Evolutionary conservation across 2,888 invertebrate genomes (phyloP).

Genomic region (Chymomyza caudatula): DNA sequence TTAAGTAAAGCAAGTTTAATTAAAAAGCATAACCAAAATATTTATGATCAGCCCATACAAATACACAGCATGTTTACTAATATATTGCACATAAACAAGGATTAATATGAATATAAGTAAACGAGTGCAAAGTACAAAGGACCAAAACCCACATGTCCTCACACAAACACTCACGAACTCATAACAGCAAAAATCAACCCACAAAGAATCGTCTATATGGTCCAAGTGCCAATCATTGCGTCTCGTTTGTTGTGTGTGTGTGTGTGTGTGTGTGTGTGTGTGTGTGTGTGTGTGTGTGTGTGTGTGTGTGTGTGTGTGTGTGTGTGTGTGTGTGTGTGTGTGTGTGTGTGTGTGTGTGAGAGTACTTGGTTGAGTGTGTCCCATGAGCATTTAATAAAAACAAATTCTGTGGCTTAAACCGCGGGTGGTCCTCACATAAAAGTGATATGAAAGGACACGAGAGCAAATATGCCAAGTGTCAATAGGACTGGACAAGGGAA

Average conservation of each 20-base stretch:
- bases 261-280: too few species aligned
- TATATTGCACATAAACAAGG: not conserved
- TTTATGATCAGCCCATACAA: conserved; percentile 7
- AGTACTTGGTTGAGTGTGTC: not conserved
- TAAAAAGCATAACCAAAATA: conserved; percentile 21
- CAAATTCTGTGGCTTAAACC: conserved; percentile 26
- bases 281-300: too few species aligned
- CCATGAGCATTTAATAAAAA: conserved; percentile 22
- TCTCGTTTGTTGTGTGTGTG: too few species aligned
- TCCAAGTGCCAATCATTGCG: too few species aligned
- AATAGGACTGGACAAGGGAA: conserved; percentile 18
- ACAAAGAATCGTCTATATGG: too few species aligned
- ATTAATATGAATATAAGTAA: not conserved
- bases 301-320: too few species aligned
- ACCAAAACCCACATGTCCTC: not conserved
- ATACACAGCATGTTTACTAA: not conserved
- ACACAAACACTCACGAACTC: not conserved
- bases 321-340: too few species aligned
- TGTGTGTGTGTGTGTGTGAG: not conserved
- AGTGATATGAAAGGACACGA: conserved; percentile 18
- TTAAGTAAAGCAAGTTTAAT: conserved; percentile 24
- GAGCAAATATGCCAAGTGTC: conserved; percentile 29
- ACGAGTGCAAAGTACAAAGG: too few species aligned
- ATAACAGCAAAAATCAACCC: too few species aligned
- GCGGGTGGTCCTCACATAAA: conserved; percentile 16